Conservation (phyloP, 2,113 vertebrate genomes). For the Ariopsis seemanni region DNA sequence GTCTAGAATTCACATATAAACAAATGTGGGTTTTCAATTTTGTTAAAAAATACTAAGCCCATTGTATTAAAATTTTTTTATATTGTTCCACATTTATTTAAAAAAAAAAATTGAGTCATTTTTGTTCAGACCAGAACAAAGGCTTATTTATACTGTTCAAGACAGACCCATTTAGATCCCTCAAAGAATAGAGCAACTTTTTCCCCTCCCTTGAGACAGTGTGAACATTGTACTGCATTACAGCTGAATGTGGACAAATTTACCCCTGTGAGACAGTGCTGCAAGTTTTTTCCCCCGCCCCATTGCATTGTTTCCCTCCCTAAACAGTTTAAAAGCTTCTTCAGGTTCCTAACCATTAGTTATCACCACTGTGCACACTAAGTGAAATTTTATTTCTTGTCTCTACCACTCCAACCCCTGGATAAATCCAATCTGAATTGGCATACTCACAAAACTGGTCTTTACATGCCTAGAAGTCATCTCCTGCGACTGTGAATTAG, state of each 20-base stretch:
- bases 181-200: neutral
- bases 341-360: neutral
- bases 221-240: neutral
- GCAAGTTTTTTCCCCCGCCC: neutral
- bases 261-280: neutral
- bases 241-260: neutral
- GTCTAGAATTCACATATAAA: neutral
- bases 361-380: neutral
- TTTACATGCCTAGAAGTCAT: neutral
- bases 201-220: neutral
- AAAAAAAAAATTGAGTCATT: neutral
- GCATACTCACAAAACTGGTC: neutral
- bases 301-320: neutral
- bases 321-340: constrained; percentile 6
- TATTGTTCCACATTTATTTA: neutral
- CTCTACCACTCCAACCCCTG: neutral
- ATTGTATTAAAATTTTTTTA: neutral
- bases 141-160: neutral
- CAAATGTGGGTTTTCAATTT: neutral
- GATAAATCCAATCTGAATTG: neutral
- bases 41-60: neutral
- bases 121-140: neutral
- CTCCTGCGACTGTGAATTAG: neutral
- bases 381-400: neutral
- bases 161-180: neutral